These are phyloP conservation scores for Pammene aurita DNA, from an alignment of 2,888 invertebrate genomes.

Conservation along the genomic window DNA sequence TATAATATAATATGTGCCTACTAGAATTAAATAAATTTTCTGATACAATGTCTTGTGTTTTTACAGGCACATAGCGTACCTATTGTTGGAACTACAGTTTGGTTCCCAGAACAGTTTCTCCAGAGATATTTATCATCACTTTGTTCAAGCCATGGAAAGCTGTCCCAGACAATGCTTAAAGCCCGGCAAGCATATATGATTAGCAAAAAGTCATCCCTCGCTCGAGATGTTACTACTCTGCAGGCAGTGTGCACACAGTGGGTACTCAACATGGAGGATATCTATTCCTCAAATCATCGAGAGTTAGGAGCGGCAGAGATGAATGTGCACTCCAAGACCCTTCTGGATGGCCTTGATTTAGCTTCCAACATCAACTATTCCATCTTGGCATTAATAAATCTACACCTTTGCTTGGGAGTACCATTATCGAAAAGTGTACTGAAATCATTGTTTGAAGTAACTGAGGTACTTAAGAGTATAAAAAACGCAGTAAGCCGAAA, in stretches of 20 bases:
- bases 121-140: slow-evolving; percentile 84
- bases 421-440: slow-evolving; percentile 91
- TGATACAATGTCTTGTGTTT: slow-evolving; percentile 11
- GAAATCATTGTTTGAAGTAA: slow-evolving; percentile 89
- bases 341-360: slow-evolving; percentile 85
- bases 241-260: slow-evolving; percentile 67
- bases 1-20: too few species aligned
- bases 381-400: slow-evolving; percentile 83
- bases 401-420: slow-evolving; percentile 87
- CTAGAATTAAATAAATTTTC: slow-evolving; percentile 3
- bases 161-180: slow-evolving; percentile 72
- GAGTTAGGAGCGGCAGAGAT: slow-evolving; percentile 76
- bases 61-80: slow-evolving; percentile 89
- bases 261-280: slow-evolving; percentile 69
- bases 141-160: slow-evolving; percentile 77
- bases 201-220: slow-evolving; percentile 82
- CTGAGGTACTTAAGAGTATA: slow-evolving; percentile 91
- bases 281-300: slow-evolving; percentile 64
- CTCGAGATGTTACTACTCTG: slow-evolving; percentile 84
- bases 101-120: slow-evolving; percentile 94
- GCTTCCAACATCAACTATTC: slow-evolving; percentile 85
- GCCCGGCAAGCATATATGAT: slow-evolving; percentile 83
- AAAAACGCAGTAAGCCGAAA: slow-evolving; percentile 87
- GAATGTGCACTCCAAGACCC: slow-evolving; percentile 69
- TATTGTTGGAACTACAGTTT: slow-evolving; percentile 90